A percentile compares a stretch with the other conserved stretches of the same genome.
Evolutionary conservation across 2,797 vertebrate species (phyloP).

Genomic region (Hypotaenidia philippensis): DNA sequence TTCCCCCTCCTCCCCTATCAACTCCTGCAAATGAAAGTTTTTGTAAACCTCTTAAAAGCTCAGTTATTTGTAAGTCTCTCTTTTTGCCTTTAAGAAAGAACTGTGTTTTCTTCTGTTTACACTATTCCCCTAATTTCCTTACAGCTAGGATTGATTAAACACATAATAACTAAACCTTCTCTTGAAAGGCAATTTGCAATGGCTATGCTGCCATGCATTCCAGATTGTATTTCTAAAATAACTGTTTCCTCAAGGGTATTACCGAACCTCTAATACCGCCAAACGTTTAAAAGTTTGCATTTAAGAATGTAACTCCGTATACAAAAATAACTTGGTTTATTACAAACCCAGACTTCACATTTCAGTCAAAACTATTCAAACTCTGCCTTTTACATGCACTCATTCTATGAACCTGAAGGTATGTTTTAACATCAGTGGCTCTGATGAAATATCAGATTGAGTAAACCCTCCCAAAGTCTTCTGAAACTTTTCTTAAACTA

Average conservation of each 20-base stretch:
- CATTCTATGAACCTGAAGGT: not conserved
- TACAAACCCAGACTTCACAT: conserved; percentile 6
- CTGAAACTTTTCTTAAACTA: not conserved
- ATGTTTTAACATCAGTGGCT: not conserved
- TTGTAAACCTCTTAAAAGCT: not conserved
- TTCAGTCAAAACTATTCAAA: not conserved
- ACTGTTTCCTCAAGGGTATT: conserved; percentile 54
- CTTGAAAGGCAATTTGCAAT: conserved; percentile 64
- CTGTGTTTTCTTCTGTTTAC: conserved; percentile 30
- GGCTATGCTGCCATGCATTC: conserved; percentile 51
- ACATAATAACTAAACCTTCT: conserved; percentile 58
- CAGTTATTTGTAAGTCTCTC: conserved; percentile 19
- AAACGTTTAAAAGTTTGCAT: conserved; percentile 7
- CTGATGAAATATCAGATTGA: not conserved
- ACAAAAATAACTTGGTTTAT: not conserved
- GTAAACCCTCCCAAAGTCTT: not conserved
- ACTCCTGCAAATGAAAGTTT: not conserved
- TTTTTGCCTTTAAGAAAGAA: conserved; percentile 36
- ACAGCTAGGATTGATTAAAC: conserved; percentile 70
- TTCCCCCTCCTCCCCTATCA: not conserved
- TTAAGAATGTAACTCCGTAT: conserved; percentile 38
- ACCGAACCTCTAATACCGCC: conserved; percentile 13
- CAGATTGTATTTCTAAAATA: conserved; percentile 59
- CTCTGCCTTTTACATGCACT: not conserved
- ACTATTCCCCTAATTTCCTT: conserved; percentile 40